Evolutionary conservation across 2,888 invertebrate species (phyloP), one percentile per base, ranked within the genome.

Genomic region (Eupithecia pulchellata): DNA sequence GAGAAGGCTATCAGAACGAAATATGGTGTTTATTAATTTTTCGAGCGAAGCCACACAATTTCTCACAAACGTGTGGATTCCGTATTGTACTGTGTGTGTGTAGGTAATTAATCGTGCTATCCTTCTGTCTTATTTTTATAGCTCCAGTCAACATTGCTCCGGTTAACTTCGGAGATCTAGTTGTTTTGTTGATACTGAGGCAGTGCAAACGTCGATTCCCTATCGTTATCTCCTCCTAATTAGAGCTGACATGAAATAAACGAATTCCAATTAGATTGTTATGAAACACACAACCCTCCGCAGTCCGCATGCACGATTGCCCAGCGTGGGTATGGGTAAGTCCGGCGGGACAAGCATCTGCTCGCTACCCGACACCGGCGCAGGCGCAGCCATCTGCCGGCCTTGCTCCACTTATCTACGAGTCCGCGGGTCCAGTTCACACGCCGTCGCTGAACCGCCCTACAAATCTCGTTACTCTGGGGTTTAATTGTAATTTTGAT

Each of bases 321-420:
- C 17, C 57, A 57, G 17, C 57, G 52, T 39, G 57, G 47, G 66
- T 64, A 57, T 39, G 57, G 47, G 66, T 64, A 57, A 52, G 58
- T 42, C 52, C 71, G 47, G 20, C 25, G 52, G 74, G 42, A 75
- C 9, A 58, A 30, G 30, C 81, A 79, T 81, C 78, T 79, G 80
- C 68, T 68, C 61, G 83, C 73, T 78, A 87, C 71, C 72, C 71
- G 82, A 85, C 79, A 84, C 83, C 80, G 78, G 75, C 61, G 61
- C 60, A 29, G 60, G 75, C 60, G 60, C 61, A 57, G 61, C 66
- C 68, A 62, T 72, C 68, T 68, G 68, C 66, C 62, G 68, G 58
- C 72, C 72, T 69, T 66, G 72, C 47, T 72, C 72, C 65, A 65
- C 60, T 64, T 66, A 42, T 52, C 66, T 63, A 52, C 14, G 42